Conservation (phyloP, 53 echinoderm and acorn worm genomes). For the Patiria pectinifera region DNA sequence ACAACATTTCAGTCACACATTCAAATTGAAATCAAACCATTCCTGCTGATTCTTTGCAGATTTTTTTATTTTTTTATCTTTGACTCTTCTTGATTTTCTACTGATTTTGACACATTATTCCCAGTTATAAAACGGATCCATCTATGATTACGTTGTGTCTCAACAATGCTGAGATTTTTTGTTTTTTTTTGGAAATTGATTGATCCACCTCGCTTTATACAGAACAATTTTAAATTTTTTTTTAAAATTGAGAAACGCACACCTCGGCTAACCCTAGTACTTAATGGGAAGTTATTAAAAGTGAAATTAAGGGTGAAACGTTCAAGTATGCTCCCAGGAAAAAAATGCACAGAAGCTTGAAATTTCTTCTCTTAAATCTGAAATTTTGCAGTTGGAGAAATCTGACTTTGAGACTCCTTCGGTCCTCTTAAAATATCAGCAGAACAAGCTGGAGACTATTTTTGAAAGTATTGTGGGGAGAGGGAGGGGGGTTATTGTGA, state of each 20-base stretch:
- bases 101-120: not conserved
- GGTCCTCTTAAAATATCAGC: not conserved
- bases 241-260: not conserved
- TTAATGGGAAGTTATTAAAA: conserved; percentile 57
- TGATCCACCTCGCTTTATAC: conserved; percentile 18
- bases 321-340: conserved; percentile 17
- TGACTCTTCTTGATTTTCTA: not conserved
- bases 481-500: conserved; percentile 60
- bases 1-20: conserved; percentile 32
- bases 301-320: conserved; percentile 45
- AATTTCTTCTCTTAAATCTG: conserved; percentile 18
- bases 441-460: not conserved
- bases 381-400: conserved; percentile 36
- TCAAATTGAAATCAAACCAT: conserved; percentile 47
- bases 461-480: conserved; percentile 44
- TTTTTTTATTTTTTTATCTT: conserved; percentile 54
- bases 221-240: conserved; percentile 49
- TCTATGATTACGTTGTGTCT: conserved; percentile 24
- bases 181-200: conserved; percentile 19
- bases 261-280: conserved; percentile 8
- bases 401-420: conserved; percentile 13
- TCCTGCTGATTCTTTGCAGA: conserved; percentile 44
- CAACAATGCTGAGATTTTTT: not conserved
- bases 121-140: conserved; percentile 56
- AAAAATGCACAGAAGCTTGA: conserved; percentile 23